Evolutionary conservation across 2,797 vertebrate species (phyloP), one percentile per base, ranked within the genome.

Genomic region (Sebastolobus altivelis): DNA sequence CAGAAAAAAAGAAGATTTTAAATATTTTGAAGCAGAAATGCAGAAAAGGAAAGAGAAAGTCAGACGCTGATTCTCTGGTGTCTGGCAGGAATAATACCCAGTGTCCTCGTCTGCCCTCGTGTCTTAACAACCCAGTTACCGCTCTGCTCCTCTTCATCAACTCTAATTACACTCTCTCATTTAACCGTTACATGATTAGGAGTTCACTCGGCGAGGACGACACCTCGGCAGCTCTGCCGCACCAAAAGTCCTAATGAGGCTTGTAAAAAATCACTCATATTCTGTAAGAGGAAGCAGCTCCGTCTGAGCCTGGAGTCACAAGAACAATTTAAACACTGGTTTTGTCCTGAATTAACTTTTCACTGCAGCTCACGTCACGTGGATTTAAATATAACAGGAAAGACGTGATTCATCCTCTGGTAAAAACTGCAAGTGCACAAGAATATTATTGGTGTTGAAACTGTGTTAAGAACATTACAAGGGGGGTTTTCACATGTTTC

Each of bases 121-220:
- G 10, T 20, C 4, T 27, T 8, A 27, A 12, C 63, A 52, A n/a
- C 43, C 61, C 2, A 14, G 20, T 35, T 54, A 54, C 59, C 20
- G 61, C 58, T 62, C 72, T 2, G 37, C 67, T 67, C 52, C 20
- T 67, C 69, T 52, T 66, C 70, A 58, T 75, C 80, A 20, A 2
- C 67, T 76, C 40, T 69, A 66, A 69, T 81, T 62, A 81, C 31
- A 10, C 67, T 54, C 33, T 12, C 61, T 25, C 54, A 13, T 75
- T 75, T 68, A 65, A 60, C 54, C 8, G 37, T 43, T 22, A 60
- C 7, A 52, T 6, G 1, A 81, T 78, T 54, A 67, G 58, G 43
- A 73, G 70, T 46, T 61, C 70, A 43, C 14, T 37, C 31, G 1
- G 14, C 5, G 33, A 35, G 14, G 38, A 29, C 35, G 52, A 74